A percentile compares a stretch with the other conserved stretches of the same genome.
These are phyloP conservation scores for Austrolebias charrua DNA, from an alignment of 2,797 vertebrate genomes.

Conservation along the genomic window DNA sequence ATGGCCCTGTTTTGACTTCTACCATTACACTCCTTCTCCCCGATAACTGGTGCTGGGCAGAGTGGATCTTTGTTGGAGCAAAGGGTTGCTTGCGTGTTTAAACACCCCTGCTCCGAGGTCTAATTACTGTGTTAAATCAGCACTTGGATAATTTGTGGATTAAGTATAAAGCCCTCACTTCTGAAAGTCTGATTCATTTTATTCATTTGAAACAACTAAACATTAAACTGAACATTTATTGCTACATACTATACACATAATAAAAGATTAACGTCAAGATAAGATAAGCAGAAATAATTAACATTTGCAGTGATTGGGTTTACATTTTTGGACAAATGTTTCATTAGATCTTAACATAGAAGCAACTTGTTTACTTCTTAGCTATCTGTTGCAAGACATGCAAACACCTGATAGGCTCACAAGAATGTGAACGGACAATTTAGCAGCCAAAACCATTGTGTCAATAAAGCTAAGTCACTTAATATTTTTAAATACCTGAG, in stretches of 20 bases:
- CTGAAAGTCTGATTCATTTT: slow-evolving; percentile 45
- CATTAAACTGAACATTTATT: slow-evolving; percentile 14
- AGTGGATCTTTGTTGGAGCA: slow-evolving; percentile 75
- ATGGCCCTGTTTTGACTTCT: slow-evolving; percentile 89
- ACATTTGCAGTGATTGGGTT: not conserved
- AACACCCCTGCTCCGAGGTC: slow-evolving; percentile 69
- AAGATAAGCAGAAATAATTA: not conserved
- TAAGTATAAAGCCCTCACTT: slow-evolving; percentile 50
- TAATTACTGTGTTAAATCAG: slow-evolving; percentile 78
- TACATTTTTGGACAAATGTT: not conserved
- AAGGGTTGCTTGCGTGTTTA: slow-evolving; percentile 73
- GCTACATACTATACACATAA: slow-evolving; percentile 11
- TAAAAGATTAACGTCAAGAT: not conserved
- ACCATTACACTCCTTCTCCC: slow-evolving; percentile 81
- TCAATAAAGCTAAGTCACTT: slow-evolving; percentile 45
- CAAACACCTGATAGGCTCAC: slow-evolving; percentile 51
- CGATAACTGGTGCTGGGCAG: slow-evolving; percentile 78
- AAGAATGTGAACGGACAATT: slow-evolving; percentile 51
- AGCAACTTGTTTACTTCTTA: slow-evolving; percentile 22
- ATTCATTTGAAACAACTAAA: slow-evolving; percentile 13
- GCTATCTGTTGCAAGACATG: slow-evolving; percentile 13
- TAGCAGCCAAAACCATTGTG: slow-evolving; percentile 42
- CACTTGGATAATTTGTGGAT: slow-evolving; percentile 67
- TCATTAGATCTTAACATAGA: slow-evolving; percentile 8
- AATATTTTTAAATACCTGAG: slow-evolving; percentile 37